Percentiles rank a stretch among this genome's conserved stretches.
These are phyloP conservation scores for Saturnia japonica DNA, from an alignment of 2,888 invertebrate genomes.

Conservation along the genomic window DNA sequence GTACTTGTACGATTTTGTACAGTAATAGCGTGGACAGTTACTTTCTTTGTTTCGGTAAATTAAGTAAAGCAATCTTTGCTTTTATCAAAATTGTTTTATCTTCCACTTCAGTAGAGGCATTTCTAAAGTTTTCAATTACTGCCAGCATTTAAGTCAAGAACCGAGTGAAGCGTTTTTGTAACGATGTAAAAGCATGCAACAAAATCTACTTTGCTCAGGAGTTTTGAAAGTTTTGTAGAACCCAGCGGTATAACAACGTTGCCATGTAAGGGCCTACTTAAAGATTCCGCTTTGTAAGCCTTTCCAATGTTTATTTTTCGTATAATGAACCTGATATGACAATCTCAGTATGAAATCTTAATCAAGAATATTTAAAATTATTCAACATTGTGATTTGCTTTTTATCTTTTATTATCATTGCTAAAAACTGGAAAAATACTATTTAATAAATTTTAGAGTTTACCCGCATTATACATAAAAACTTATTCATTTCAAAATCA, in stretches of 20 bases:
- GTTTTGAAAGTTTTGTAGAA: neutral
- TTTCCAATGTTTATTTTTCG: neutral
- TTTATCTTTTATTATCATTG: too few species aligned
- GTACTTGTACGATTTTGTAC: neutral
- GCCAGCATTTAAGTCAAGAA: neutral
- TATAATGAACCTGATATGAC: too few species aligned
- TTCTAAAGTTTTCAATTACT: constrained; percentile 15
- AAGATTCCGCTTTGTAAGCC: neutral
- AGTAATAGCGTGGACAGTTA: neutral
- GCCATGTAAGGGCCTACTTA: neutral
- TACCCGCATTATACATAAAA: too few species aligned
- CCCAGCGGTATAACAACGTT: neutral
- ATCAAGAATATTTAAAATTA: too few species aligned
- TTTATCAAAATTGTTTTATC: constrained; percentile 8
- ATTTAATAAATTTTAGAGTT: too few species aligned
- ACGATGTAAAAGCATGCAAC: constrained; percentile 8
- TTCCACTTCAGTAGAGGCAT: neutral
- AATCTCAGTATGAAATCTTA: too few species aligned
- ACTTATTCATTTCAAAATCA: too few species aligned
- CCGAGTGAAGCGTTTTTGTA: constrained; percentile 13
- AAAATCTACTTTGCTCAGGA: constrained; percentile 9
- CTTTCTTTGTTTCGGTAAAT: neutral
- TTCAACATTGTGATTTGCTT: too few species aligned
- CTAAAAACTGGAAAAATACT: too few species aligned
- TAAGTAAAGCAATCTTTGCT: constrained; percentile 1